Conservation (phyloP, 2,888 invertebrate genomes). For the Harpalus rubripes region DNA sequence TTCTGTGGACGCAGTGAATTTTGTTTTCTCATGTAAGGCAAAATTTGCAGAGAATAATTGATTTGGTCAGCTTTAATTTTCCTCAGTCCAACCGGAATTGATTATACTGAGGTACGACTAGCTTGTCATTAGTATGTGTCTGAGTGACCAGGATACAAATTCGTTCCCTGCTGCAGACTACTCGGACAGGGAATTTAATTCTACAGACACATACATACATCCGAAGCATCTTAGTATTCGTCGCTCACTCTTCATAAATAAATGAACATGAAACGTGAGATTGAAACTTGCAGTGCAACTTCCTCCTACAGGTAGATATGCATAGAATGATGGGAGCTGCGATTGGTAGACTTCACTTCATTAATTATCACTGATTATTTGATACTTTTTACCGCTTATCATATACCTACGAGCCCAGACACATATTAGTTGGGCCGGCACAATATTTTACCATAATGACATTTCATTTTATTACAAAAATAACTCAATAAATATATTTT, state of each 20-base stretch:
- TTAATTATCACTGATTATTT: background rate
- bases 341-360: background rate
- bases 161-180: background rate
- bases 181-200: background rate
- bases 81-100: background rate
- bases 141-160: background rate
- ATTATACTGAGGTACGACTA: background rate
- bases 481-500: too few species aligned
- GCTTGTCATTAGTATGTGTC: background rate
- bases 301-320: background rate
- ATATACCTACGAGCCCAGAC: too few species aligned
- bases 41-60: background rate
- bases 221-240: background rate
- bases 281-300: background rate
- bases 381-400: too few species aligned
- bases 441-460: too few species aligned
- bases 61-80: background rate
- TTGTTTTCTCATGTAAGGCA: background rate
- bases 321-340: background rate
- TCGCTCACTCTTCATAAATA: background rate
- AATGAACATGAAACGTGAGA: conserved; percentile 5
- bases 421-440: too few species aligned
- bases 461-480: too few species aligned
- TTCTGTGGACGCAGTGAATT: too few species aligned
- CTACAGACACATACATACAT: background rate